Conservation (phyloP, 2,888 invertebrate genomes). For the Apoda limacodes region DNA sequence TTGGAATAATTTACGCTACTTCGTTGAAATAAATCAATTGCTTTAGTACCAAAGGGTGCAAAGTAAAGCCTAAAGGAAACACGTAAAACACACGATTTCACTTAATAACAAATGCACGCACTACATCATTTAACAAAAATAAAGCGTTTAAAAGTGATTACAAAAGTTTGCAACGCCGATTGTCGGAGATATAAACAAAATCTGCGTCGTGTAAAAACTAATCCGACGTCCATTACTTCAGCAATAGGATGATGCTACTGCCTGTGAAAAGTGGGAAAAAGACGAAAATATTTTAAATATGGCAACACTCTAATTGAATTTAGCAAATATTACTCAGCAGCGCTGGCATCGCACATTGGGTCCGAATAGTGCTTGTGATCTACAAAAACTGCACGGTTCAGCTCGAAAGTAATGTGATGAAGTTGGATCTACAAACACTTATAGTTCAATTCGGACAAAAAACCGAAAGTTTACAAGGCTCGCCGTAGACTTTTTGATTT, state of each 20-base stretch:
- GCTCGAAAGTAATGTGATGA: neutral
- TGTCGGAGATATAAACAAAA: conserved; percentile 66
- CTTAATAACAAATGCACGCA: conserved; percentile 42
- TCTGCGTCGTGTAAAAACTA: conserved; percentile 46
- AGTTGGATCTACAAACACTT: conserved; percentile 1
- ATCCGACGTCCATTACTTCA: conserved; percentile 62
- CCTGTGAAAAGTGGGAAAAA: conserved; percentile 52
- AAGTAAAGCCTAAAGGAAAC: conserved; percentile 36
- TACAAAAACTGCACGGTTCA: neutral
- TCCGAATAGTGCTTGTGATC: too few relatives aligned
- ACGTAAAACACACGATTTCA: conserved; percentile 41
- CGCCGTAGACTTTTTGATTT: conserved; percentile 7
- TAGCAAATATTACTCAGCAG: too few relatives aligned
- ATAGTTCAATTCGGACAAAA: conserved; percentile 5
- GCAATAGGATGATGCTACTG: conserved; percentile 61
- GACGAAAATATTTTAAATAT: conserved; percentile 48
- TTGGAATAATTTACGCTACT: conserved; percentile 27
- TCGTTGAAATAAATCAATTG: conserved; percentile 32
- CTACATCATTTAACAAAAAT: conserved; percentile 47
- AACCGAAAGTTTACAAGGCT: conserved; percentile 8
- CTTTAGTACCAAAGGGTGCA: conserved; percentile 29
- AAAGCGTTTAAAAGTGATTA: conserved; percentile 54
- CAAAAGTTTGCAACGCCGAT: conserved; percentile 63
- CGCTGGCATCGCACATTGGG: too few relatives aligned
- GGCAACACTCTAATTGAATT: too few relatives aligned